Conservation (phyloP, 2,888 invertebrate genomes). For the Autographa gamma region DNA sequence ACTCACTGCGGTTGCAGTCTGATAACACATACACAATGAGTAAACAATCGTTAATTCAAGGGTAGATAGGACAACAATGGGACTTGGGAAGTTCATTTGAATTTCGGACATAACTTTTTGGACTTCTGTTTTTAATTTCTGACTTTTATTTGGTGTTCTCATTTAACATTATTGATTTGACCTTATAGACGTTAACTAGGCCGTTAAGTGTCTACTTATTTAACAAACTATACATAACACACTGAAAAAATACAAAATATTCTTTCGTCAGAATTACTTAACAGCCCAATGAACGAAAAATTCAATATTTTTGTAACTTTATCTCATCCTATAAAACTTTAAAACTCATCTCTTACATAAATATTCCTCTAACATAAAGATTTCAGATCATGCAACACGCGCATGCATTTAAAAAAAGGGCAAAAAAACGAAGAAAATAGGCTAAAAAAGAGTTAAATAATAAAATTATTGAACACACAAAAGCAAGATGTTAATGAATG, state of each 20-base stretch:
- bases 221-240: too few relatives aligned
- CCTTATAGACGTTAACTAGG: too few relatives aligned
- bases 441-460: slow-evolving; percentile 56
- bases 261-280: background rate
- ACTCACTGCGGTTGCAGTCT: slow-evolving; percentile 83
- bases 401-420: slow-evolving; percentile 59
- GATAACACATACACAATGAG: slow-evolving; percentile 48
- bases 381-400: slow-evolving; percentile 61
- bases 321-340: background rate
- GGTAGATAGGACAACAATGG: background rate
- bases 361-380: slow-evolving; percentile 12
- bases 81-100: background rate
- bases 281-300: background rate
- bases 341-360: background rate
- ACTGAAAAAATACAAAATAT: too few relatives aligned
- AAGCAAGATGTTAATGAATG: slow-evolving; percentile 79
- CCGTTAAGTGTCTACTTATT: too few relatives aligned
- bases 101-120: too few relatives aligned
- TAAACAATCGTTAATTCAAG: background rate
- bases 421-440: slow-evolving; percentile 68
- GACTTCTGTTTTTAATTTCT: too few relatives aligned
- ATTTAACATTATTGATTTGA: too few relatives aligned
- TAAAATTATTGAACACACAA: slow-evolving; percentile 70
- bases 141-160: too few relatives aligned
- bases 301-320: background rate